These are phyloP conservation scores for Exocentrus adspersus DNA, from an alignment of 2,888 invertebrate genomes.

Conservation along the genomic window DNA sequence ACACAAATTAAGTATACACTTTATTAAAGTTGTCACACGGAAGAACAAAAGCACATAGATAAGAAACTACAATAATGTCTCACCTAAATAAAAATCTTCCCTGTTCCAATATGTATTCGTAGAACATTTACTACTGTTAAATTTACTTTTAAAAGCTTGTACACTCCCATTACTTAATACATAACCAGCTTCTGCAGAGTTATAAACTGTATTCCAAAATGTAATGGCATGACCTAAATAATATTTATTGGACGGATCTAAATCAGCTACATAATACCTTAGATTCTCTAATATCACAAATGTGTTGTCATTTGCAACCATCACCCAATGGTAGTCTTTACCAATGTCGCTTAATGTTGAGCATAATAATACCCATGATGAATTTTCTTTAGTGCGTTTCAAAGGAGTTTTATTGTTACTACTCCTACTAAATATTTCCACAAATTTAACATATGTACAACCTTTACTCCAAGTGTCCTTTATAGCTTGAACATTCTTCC, in stretches of 20 bases:
- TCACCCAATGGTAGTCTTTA: constrained; percentile 64
- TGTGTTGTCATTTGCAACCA: constrained; percentile 68
- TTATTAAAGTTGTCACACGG: too few relatives aligned
- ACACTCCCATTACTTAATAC: constrained; percentile 67
- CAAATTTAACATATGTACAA: constrained; percentile 54
- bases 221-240: constrained; percentile 68
- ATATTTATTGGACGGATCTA: constrained; percentile 62
- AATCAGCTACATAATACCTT: constrained; percentile 64
- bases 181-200: constrained; percentile 68
- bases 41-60: background rate
- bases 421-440: constrained; percentile 45
- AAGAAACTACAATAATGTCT: background rate
- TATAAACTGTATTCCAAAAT: constrained; percentile 68
- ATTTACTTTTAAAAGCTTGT: constrained; percentile 57
- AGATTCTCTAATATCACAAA: constrained; percentile 69
- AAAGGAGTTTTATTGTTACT: constrained; percentile 47
- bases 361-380: constrained; percentile 59
- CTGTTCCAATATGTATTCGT: constrained; percentile 66
- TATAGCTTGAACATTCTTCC: constrained; percentile 59
- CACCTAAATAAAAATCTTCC: constrained; percentile 70
- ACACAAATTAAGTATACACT: too few relatives aligned
- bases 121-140: constrained; percentile 58
- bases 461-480: constrained; percentile 58
- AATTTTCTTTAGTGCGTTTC: constrained; percentile 50
- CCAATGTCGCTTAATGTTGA: constrained; percentile 47